Evolutionary conservation across 2,888 invertebrate species (phyloP).

Genomic region (Cosmopolites sordidus): DNA sequence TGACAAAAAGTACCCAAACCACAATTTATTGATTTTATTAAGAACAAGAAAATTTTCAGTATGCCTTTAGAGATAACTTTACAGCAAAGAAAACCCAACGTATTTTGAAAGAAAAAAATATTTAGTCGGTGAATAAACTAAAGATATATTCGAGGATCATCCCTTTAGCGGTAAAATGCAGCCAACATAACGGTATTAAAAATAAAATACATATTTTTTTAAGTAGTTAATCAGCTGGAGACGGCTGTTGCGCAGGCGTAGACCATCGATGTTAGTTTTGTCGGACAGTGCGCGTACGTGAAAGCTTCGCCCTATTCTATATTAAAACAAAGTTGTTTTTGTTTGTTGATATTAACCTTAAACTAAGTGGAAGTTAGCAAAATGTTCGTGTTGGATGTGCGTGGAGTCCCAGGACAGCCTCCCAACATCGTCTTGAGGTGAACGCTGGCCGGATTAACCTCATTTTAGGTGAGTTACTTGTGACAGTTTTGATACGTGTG

Average conservation of each 20-base stretch:
- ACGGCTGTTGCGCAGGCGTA: conserved; percentile 21
- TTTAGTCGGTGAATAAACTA: no score
- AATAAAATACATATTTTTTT: conserved; percentile 19
- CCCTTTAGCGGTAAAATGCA: conserved; percentile 10
- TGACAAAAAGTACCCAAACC: conserved; percentile 2
- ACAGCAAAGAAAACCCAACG: no score
- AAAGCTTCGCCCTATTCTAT: conserved; percentile 38
- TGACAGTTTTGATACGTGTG: conserved; percentile 39
- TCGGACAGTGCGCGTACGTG: conserved; percentile 43
- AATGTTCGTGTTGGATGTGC: conserved; percentile 33
- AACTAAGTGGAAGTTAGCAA: conserved; percentile 37
- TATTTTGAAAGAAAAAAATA: no score
- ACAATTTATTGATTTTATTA: conserved; percentile 12
- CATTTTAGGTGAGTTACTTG: conserved; percentile 40
- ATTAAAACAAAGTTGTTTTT: conserved; percentile 42
- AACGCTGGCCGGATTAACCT: conserved; percentile 39
- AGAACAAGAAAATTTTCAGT: conserved; percentile 7
- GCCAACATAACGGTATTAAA: conserved; percentile 17
- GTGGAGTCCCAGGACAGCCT: conserved; percentile 27
- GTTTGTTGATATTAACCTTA: conserved; percentile 47
- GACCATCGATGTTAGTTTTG: conserved; percentile 22
- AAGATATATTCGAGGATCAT: background rate
- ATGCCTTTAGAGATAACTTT: background rate
- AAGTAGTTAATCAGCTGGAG: conserved; percentile 25
- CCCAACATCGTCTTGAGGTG: conserved; percentile 29